Conservation (phyloP, 2,888 invertebrate genomes). For the Eledona agricola region DNA sequence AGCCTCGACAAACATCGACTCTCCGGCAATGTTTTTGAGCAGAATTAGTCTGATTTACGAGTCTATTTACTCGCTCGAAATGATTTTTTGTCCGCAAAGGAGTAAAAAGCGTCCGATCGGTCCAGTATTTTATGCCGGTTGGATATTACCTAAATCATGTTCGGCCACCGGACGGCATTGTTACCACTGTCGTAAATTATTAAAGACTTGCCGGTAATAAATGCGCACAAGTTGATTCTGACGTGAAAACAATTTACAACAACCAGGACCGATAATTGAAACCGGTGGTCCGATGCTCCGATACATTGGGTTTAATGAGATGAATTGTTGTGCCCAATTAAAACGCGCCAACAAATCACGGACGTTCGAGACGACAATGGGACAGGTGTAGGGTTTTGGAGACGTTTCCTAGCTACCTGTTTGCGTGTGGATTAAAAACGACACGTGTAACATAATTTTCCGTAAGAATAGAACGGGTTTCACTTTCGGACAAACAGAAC, state of each 20-base stretch:
- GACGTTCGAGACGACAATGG: no score
- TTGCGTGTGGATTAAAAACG: no score
- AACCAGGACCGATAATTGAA: slow-evolving; percentile 22
- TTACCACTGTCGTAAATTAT: slow-evolving; percentile 50
- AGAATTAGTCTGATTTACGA: slow-evolving; percentile 23
- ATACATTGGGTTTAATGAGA: slow-evolving; percentile 12
- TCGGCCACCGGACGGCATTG: slow-evolving; percentile 46
- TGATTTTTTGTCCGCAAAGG: slow-evolving; percentile 24
- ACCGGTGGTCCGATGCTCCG: background rate
- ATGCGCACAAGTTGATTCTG: slow-evolving; percentile 28
- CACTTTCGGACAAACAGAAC: slow-evolving; percentile 32
- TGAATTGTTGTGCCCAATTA: background rate
- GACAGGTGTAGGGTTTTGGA: slow-evolving; percentile 10
- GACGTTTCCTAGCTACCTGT: slow-evolving; percentile 1
- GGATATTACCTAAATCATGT: slow-evolving; percentile 50
- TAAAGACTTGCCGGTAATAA: slow-evolving; percentile 18
- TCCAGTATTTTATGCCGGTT: slow-evolving; percentile 47
- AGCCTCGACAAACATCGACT: slow-evolving; percentile 5
- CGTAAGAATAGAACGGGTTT: slow-evolving; percentile 8
- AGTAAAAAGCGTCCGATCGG: slow-evolving; percentile 32
- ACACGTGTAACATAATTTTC: slow-evolving; percentile 25
- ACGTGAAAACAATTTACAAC: slow-evolving; percentile 29
- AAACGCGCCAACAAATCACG: no score
- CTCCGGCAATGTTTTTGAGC: slow-evolving; percentile 12
- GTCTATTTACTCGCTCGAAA: slow-evolving; percentile 20